These are phyloP conservation scores for Calliscelio sp. DNA, from an alignment of 2,888 invertebrate species.

Conservation along the genomic window DNA sequence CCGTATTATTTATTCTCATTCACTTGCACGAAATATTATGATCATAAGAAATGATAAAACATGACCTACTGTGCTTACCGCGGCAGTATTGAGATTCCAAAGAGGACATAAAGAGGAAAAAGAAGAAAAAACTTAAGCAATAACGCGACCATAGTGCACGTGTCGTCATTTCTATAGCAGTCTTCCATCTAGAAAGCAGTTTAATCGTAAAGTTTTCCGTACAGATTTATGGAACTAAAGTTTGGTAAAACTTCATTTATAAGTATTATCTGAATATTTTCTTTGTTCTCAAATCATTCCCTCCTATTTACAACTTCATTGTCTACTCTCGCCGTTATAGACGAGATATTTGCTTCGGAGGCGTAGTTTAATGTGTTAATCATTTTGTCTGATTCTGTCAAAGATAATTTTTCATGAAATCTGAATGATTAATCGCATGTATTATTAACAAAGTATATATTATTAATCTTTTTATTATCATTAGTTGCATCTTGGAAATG, in stretches of 20 bases:
- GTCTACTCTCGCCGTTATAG: background rate
- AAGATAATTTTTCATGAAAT: no score
- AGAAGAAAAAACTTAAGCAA: constrained; percentile 64
- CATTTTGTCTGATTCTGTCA: no score
- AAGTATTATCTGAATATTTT: constrained; percentile 14
- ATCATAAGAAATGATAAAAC: constrained; percentile 52
- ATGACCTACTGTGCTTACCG: constrained; percentile 59
- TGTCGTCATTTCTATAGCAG: constrained; percentile 65
- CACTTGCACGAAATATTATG: constrained; percentile 42
- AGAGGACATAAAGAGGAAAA: constrained; percentile 52
- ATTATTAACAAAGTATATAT: no score
- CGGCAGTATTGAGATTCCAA: constrained; percentile 68
- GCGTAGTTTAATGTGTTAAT: no score
- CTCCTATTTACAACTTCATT: constrained; percentile 8
- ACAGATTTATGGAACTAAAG: constrained; percentile 61
- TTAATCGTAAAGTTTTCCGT: constrained; percentile 65
- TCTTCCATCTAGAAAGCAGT: constrained; percentile 62
- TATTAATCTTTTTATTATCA: no score
- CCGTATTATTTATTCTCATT: constrained; percentile 38
- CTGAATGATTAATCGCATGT: no score
- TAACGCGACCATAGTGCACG: constrained; percentile 70
- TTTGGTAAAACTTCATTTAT: constrained; percentile 52
- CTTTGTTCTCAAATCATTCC: background rate
- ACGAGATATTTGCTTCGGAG: no score
- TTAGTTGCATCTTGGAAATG: no score